Percentiles rank a stretch among this genome's conserved stretches.
These are phyloP conservation scores for Pantherophis alleghaniensis DNA, from an alignment of 2,797 vertebrate genomes.

Conservation along the genomic window DNA sequence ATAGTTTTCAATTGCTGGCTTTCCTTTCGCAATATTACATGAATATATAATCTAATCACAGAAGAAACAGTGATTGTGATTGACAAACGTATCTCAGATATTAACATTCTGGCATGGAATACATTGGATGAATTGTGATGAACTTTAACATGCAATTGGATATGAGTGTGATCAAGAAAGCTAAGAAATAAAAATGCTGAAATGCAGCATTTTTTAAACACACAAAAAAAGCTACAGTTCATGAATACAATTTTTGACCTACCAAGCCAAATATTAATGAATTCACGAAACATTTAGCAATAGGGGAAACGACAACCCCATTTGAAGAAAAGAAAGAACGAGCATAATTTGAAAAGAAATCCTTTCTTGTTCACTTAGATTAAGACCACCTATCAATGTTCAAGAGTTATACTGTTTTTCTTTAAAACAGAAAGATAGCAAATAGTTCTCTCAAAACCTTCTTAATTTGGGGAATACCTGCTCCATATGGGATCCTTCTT, in stretches of 20 bases:
- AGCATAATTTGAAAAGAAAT: not conserved
- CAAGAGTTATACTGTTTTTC: fast-evolving
- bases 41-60: not conserved
- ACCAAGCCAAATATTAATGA: not conserved
- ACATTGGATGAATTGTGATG: not conserved
- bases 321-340: constrained; percentile 9
- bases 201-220: not conserved
- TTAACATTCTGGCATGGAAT: not conserved
- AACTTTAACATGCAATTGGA: not conserved
- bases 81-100: not conserved
- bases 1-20: not conserved
- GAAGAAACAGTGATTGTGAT: not conserved
- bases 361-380: not conserved
- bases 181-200: not conserved
- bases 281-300: not conserved
- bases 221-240: not conserved
- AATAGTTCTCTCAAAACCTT: not conserved
- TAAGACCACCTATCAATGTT: not conserved
- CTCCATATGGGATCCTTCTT: not conserved
- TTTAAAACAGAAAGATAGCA: not conserved
- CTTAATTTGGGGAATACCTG: not conserved
- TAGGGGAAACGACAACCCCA: not conserved
- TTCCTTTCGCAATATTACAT: not conserved
- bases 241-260: not conserved
- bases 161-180: not conserved